Percentiles rank a stretch among this genome's conserved stretches.
phyloP scores from a whole-genome alignment of 2,113 vertebrate species.

The Danionella cerebrum region DNA sequence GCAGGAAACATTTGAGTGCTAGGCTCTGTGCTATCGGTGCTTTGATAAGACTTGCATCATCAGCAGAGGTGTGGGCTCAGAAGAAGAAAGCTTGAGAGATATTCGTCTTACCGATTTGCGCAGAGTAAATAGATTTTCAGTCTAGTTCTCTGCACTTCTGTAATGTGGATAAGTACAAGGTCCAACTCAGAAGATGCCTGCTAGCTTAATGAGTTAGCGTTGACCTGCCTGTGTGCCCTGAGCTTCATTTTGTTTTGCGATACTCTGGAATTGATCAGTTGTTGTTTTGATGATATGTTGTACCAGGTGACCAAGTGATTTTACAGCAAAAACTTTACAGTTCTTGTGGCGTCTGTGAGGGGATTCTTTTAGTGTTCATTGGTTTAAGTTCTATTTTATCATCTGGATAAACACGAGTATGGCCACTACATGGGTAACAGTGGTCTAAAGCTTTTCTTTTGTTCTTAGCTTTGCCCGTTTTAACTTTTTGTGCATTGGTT shows the following conservation, averaged over 20 bases:
- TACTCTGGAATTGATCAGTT: neutral
- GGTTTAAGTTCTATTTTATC: no score
- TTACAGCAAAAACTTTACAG: no score
- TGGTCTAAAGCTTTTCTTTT: no score
- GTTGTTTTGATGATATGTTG: no score
- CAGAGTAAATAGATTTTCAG: neutral
- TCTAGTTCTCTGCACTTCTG: neutral
- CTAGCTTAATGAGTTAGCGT: neutral
- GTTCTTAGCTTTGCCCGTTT: no score
- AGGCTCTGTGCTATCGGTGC: slow-evolving; percentile 2
- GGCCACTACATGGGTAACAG: no score
- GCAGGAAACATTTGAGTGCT: slow-evolving; percentile 1
- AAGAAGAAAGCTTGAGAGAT: neutral
- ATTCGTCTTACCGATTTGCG: neutral
- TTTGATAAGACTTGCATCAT: slow-evolving; percentile 28
- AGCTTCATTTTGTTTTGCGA: neutral
- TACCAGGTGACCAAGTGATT: no score
- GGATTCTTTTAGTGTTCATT: no score
- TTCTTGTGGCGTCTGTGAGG: no score
- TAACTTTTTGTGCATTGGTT: no score
- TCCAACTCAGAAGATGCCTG: neutral
- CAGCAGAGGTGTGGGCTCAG: neutral
- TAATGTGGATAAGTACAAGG: neutral
- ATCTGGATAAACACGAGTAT: no score
- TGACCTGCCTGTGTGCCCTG: neutral